These are phyloP conservation scores for Hippoglossus stenolepis DNA, from an alignment of 2,113 vertebrate species.

Conservation along the genomic window DNA sequence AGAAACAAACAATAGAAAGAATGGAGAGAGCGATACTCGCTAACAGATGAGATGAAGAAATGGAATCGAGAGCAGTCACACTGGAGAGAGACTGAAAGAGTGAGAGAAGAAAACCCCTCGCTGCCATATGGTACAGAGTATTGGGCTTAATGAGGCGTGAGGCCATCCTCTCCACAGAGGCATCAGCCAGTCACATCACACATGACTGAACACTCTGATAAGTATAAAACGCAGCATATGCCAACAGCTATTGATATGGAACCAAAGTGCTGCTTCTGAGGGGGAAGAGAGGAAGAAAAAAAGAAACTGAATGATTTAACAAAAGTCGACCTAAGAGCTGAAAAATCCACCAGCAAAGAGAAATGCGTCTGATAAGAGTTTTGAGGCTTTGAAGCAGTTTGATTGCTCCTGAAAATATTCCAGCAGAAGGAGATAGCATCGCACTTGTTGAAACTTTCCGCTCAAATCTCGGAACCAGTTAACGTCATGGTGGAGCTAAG, in stretches of 20 bases:
- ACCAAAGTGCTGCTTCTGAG: conserved; percentile 55
- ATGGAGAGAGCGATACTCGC: conserved; percentile 30
- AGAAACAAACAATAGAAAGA: conserved; percentile 10
- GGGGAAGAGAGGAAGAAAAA: not conserved
- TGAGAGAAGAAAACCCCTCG: conserved; percentile 48
- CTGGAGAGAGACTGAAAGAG: conserved; percentile 24
- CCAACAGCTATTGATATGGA: conserved; percentile 63
- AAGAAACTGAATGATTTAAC: conserved; percentile 8
- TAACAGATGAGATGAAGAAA: conserved; percentile 63
- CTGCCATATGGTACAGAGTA: conserved; percentile 79
- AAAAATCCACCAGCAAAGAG: conserved; percentile 10
- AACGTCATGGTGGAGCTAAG: not conserved
- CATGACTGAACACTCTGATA: conserved; percentile 70
- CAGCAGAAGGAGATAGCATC: not conserved
- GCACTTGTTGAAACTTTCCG: not conserved
- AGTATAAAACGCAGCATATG: conserved; percentile 65
- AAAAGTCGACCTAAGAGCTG: conserved; percentile 17
- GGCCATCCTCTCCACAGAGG: conserved; percentile 70
- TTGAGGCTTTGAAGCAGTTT: not conserved
- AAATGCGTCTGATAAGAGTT: conserved; percentile 35
- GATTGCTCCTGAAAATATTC: conserved; percentile 25
- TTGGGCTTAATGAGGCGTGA: conserved; percentile 78
- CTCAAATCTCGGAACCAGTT: not conserved
- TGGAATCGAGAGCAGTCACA: conserved; percentile 50
- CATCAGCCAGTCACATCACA: conserved; percentile 69